Evolutionary conservation across 2,888 invertebrate genomes (phyloP), one percentile per base, ranked within the genome.

Genomic region (Oscheius sp.): DNA sequence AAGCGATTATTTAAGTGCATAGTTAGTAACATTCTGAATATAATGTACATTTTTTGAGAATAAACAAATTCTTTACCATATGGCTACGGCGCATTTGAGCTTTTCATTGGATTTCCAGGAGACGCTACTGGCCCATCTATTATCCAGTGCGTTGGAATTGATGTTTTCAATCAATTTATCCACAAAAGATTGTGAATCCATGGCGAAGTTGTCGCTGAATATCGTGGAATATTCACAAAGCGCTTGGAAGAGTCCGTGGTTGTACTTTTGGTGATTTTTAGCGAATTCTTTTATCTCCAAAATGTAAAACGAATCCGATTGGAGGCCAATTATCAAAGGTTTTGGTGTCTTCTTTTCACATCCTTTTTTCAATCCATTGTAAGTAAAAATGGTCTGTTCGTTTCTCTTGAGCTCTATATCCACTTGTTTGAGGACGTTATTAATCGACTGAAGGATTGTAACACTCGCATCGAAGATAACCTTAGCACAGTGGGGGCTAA

Each of bases 401-500:
- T 29, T 23, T 33, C 67, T n/a, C 29, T 45, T 67, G 17, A 65
- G n/a, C n/a, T 29, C 8, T 23, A 65, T 52, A 1, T 65, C 39
- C 12, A 52, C 25, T 6, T 53, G 65, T 5, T 52, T 23, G 0
- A 65, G 5, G 2, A 3, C 23, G 2, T 3, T 20, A 3, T 33
- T 25, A 1, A 65, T 25, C 0, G 61, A 37, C 29, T 67, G 42
- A 2, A 57, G 10, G 5, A 67, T 29, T 17, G 25, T 25, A 6
- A 57, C 33, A 27, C 37, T 12, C 3, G 45, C 45, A 10, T 55
- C 57, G 33, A 45, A 42, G 23, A 67, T 37, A 27, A 3, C 20
- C 29, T 27, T 55, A 1, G 67, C 45, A 23, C 67, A 67, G 33
- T 67, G 67, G 2, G 46, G 25, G 6, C 52, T 52, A n/a, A 65